Evolutionary conservation across 2,888 invertebrate species (phyloP).

Genomic region (Ophioninae sp.): DNA sequence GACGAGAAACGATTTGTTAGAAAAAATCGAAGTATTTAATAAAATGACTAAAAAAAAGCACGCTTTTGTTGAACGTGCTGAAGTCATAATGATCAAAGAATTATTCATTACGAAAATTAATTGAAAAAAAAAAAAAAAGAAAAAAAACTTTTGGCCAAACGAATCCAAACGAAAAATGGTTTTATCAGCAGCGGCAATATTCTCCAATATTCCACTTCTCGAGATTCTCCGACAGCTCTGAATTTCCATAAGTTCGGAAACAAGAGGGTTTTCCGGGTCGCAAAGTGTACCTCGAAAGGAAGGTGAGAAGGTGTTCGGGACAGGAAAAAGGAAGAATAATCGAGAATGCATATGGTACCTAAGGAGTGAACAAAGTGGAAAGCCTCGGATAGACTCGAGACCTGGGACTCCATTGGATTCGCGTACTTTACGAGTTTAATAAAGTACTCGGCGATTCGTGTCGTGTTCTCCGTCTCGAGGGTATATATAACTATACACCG

Average conservation of each 20-base stretch:
- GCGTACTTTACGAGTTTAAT: slow-evolving; percentile 55
- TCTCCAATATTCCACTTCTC: no score
- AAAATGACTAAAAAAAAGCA: no score
- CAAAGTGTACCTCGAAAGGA: not conserved
- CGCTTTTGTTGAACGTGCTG: no score
- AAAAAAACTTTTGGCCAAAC: no score
- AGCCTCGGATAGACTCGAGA: slow-evolving; percentile 2
- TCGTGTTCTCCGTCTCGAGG: not conserved
- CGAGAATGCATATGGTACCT: not conserved
- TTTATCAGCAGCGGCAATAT: no score
- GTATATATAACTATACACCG: not conserved
- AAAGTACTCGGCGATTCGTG: slow-evolving; percentile 45
- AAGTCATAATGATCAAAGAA: no score
- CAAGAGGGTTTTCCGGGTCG: not conserved
- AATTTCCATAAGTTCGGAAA: not conserved
- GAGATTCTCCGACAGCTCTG: not conserved
- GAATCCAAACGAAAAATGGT: no score
- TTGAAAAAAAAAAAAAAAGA: no score
- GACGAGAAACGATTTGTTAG: slow-evolving; percentile 72
- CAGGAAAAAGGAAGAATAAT: not conserved
- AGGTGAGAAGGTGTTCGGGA: not conserved
- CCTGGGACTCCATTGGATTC: slow-evolving; percentile 31
- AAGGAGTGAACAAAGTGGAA: not conserved
- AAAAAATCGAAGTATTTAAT: no score
- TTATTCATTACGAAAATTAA: no score